phyloP scores from a whole-genome alignment of 2,888 invertebrate species.

The Rugalucina vietnamica region DNA sequence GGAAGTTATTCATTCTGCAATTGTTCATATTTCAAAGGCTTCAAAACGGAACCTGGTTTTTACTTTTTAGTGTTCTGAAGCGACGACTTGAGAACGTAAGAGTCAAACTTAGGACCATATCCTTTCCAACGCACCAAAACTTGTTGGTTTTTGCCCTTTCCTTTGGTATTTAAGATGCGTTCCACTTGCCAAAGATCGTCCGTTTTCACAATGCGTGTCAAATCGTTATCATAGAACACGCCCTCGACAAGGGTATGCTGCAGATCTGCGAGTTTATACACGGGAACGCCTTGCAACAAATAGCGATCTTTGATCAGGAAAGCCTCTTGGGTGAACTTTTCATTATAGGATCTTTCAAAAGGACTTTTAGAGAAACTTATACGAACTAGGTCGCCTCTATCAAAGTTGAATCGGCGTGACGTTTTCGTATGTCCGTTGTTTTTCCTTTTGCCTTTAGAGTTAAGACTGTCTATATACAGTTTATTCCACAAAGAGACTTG shows the following conservation, averaged over 20 bases:
- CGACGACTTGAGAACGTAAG: neutral
- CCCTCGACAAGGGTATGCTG: neutral
- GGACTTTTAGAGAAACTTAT: neutral
- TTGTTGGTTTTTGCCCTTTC: neutral
- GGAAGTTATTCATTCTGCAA: neutral
- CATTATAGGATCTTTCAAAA: neutral
- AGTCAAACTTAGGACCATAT: neutral
- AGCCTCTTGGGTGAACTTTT: neutral
- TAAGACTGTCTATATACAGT: neutral
- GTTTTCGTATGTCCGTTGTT: neutral
- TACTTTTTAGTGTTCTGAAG: neutral
- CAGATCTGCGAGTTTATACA: neutral
- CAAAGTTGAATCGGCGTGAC: neutral
- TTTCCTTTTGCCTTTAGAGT: neutral
- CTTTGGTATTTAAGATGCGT: neutral
- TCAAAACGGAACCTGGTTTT: neutral
- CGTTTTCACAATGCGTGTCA: neutral
- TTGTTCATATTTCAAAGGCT: neutral
- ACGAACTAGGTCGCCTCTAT: neutral
- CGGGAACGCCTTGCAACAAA: neutral
- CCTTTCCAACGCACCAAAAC: neutral
- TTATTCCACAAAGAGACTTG: neutral
- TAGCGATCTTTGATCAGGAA: neutral
- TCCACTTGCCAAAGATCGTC: neutral
- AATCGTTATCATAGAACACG: neutral